Conservation (phyloP, 2,888 invertebrate species). For the Nysson spinosus region DNA sequence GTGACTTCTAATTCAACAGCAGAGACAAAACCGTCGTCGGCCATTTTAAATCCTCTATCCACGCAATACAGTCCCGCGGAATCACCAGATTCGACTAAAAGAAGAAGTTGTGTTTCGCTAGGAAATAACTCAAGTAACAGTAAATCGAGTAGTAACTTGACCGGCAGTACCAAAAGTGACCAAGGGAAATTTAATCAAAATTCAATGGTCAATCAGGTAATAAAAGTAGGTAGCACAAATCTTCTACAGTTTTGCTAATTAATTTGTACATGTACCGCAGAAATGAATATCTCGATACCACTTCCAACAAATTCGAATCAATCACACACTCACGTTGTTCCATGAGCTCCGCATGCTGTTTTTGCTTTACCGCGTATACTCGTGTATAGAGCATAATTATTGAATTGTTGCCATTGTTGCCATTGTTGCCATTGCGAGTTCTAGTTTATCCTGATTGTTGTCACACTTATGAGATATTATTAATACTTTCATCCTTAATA, state of each 20-base stretch:
- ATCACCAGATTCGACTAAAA: conserved; percentile 78
- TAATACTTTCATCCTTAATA: neutral
- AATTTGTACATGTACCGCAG: conserved; percentile 34
- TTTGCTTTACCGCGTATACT: conserved; percentile 26
- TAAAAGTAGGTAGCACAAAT: conserved; percentile 61
- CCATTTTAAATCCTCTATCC: conserved; percentile 79
- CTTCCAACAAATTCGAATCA: conserved; percentile 38
- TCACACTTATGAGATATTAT: no score
- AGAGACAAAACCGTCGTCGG: conserved; percentile 82
- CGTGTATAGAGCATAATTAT: conserved; percentile 39
- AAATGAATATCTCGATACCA: conserved; percentile 35
- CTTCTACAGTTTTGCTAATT: conserved; percentile 21
- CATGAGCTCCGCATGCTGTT: conserved; percentile 36
- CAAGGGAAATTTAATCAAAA: conserved; percentile 77
- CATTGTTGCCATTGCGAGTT: no score
- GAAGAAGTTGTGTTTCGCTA: conserved; percentile 80
- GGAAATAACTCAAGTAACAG: conserved; percentile 87
- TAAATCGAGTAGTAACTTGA: conserved; percentile 88
- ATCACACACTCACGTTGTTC: conserved; percentile 19
- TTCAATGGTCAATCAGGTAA: conserved; percentile 73
- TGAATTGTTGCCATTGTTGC: no score
- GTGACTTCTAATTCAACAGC: conserved; percentile 80
- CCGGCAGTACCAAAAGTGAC: conserved; percentile 83
- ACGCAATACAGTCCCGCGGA: conserved; percentile 78
- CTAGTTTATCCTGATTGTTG: no score